These are phyloP conservation scores for Aleiodes alternator DNA, from an alignment of 2,888 invertebrate species.

Conservation along the genomic window DNA sequence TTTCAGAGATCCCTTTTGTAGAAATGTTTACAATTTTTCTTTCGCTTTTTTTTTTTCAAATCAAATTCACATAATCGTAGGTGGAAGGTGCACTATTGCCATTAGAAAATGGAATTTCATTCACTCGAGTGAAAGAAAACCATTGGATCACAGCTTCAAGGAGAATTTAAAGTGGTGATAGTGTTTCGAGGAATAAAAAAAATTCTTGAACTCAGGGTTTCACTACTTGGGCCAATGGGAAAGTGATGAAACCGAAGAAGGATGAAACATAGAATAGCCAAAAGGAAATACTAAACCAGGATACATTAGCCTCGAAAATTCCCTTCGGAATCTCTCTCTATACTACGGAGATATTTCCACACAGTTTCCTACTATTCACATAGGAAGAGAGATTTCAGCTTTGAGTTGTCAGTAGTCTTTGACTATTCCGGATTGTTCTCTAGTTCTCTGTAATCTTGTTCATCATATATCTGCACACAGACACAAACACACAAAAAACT, in stretches of 20 bases:
- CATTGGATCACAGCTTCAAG: too few species aligned
- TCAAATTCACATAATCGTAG: too few species aligned
- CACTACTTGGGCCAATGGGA: not conserved
- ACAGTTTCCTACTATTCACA: not conserved
- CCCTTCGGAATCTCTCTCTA: not conserved
- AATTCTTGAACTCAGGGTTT: too few species aligned
- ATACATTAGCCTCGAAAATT: not conserved
- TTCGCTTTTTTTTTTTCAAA: too few species aligned
- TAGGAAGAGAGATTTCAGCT: conserved; percentile 6
- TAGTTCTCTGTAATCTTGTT: not conserved
- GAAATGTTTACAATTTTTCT: too few species aligned
- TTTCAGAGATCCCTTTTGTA: too few species aligned
- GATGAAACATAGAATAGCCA: not conserved
- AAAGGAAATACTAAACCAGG: conserved; percentile 7
- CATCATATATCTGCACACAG: not conserved
- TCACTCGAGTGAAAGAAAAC: too few species aligned
- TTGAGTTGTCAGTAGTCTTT: conserved; percentile 8
- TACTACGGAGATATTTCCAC: not conserved
- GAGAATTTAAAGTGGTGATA: too few species aligned
- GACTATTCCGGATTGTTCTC: not conserved
- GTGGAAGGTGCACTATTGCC: too few species aligned
- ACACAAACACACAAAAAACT: not conserved
- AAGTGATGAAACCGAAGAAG: not conserved
- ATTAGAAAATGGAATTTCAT: too few species aligned
- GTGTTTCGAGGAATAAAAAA: too few species aligned